phyloP scores from a whole-genome alignment of 1,140 invertebrate genomes.

The Diachasmimorpha longicaudata region DNA sequence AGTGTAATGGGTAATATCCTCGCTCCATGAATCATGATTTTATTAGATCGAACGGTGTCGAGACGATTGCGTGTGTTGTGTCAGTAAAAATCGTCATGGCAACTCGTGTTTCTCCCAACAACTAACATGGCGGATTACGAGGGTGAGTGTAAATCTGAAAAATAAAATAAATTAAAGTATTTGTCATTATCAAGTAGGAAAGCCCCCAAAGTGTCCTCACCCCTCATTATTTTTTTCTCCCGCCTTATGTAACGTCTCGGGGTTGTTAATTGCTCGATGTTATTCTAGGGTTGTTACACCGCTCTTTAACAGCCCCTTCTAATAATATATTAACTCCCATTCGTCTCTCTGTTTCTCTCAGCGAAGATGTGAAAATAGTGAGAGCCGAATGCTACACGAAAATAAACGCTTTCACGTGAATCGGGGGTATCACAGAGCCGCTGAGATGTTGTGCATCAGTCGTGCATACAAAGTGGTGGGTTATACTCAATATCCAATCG shows the following conservation, averaged over 20 bases:
- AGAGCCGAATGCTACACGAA: not conserved
- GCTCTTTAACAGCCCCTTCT: not conserved
- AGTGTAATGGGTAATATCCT: not conserved
- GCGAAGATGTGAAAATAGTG: not conserved
- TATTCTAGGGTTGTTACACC: not conserved
- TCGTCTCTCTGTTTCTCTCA: not conserved
- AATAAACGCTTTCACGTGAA: constrained; percentile 16
- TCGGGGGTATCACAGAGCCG: not conserved
- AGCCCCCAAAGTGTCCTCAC: not conserved
- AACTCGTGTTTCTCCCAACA: constrained; percentile 19
- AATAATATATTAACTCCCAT: constrained; percentile 11
- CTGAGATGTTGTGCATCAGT: not conserved
- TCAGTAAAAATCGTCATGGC: constrained; percentile 7
- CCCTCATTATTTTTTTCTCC: too few relatives aligned
- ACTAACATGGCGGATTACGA: constrained; percentile 23
- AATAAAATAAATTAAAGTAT: not conserved
- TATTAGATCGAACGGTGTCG: constrained; percentile 11
- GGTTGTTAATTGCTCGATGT: not conserved
- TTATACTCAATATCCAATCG: constrained; percentile 24
- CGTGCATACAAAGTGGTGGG: not conserved
- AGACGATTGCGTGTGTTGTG: not conserved
- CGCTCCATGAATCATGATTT: constrained; percentile 16
- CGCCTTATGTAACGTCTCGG: not conserved
- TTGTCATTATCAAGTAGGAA: not conserved
- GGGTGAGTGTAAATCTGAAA: constrained; percentile 15